Evolutionary conservation across 2,113 vertebrate species (phyloP).

Genomic region (Anarhynchus alexandrinus): DNA sequence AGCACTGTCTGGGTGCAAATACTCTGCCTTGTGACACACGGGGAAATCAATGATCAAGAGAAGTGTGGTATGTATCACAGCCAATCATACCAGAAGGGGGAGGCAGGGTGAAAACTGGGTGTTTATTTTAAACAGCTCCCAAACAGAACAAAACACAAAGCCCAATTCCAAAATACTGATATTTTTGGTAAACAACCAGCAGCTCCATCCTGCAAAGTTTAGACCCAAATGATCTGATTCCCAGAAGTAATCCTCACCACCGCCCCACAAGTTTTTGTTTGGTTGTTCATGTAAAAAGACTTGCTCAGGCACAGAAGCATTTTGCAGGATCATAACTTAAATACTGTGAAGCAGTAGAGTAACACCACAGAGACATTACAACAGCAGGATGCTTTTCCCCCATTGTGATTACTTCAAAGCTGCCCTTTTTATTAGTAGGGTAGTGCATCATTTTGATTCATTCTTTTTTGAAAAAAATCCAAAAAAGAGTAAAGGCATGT

Average conservation of each 20-base stretch:
- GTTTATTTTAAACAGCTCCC: conserved; percentile 15
- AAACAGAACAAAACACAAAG: neutral
- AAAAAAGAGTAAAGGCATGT: neutral
- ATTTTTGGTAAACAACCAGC: neutral
- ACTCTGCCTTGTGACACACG: neutral
- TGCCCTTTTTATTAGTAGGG: conserved; percentile 15
- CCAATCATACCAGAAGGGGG: neutral
- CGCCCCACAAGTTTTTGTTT: neutral
- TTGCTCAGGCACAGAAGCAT: neutral
- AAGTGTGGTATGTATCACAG: neutral
- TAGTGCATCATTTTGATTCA: conserved; percentile 20
- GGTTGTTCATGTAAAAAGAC: neutral
- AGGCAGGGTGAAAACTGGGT: neutral
- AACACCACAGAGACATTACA: neutral
- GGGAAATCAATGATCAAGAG: neutral
- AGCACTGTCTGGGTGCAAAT: neutral
- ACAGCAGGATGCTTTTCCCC: conserved; percentile 18
- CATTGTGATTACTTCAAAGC: conserved; percentile 38
- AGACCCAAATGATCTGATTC: neutral
- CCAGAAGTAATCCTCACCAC: neutral
- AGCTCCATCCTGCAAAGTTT: neutral
- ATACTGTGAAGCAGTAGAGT: neutral
- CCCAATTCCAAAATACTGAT: neutral
- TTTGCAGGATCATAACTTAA: conserved; percentile 27
- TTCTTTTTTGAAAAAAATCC: neutral